A percentile compares a stretch with the other conserved stretches of the same genome.
These are phyloP conservation scores for Aphis gossypii DNA, from an alignment of 1,140 invertebrate species.

Conservation along the genomic window DNA sequence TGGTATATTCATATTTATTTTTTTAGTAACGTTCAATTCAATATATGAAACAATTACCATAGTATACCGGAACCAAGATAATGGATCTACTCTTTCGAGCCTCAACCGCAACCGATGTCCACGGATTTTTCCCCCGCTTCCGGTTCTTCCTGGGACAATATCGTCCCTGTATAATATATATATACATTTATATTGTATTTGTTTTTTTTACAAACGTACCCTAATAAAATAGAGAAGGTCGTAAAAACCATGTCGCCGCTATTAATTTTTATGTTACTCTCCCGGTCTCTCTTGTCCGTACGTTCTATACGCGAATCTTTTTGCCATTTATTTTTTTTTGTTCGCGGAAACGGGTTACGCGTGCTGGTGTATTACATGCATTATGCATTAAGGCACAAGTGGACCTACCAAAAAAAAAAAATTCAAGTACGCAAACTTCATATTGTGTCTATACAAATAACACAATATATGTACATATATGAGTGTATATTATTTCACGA, in stretches of 20 bases:
- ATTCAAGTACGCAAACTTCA: constrained; percentile 40
- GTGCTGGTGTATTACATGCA: constrained; percentile 55
- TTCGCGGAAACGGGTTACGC: constrained; percentile 58
- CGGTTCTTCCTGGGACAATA: constrained; percentile 55
- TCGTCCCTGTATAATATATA: constrained; percentile 52
- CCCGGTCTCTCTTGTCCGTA: not conserved
- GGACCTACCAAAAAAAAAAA: constrained; percentile 51
- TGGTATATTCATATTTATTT: not conserved
- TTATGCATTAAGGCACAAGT: constrained; percentile 57
- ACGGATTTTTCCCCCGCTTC: constrained; percentile 48
- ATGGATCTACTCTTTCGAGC: constrained; percentile 54
- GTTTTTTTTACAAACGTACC: constrained; percentile 54
- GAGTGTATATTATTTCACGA: not conserved
- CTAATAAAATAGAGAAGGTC: constrained; percentile 55
- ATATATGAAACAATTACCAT: constrained; percentile 57
- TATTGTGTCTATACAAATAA: not conserved
- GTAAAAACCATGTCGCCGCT: constrained; percentile 57
- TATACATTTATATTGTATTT: not conserved
- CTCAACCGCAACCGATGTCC: constrained; percentile 56
- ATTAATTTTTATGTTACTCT: constrained; percentile 57
- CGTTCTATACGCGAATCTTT: constrained; percentile 42
- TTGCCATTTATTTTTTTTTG: constrained; percentile 57
- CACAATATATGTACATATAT: not conserved
- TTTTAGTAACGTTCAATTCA: constrained; percentile 50
- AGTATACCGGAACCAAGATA: constrained; percentile 56